phyloP scores from a whole-genome alignment of 2,797 vertebrate genomes.

The Leptoclinus maculatus region DNA sequence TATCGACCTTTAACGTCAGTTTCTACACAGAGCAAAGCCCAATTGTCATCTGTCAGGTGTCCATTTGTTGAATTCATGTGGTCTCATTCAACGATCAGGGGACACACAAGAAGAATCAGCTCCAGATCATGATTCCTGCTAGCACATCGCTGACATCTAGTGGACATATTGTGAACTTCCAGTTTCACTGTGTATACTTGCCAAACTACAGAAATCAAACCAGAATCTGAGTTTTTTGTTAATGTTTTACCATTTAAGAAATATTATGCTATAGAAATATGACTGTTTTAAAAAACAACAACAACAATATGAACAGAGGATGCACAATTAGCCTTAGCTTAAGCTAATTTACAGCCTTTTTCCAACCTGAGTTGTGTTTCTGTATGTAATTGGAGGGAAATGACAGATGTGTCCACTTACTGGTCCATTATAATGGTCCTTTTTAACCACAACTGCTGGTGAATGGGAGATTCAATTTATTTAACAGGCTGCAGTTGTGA shows the following conservation, averaged over 20 bases:
- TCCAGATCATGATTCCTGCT: background rate
- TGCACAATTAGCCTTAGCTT: background rate
- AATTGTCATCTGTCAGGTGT: background rate
- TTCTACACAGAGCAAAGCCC: background rate
- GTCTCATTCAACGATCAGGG: background rate
- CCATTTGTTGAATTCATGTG: background rate
- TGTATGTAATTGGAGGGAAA: background rate
- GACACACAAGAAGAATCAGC: background rate
- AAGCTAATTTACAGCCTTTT: background rate
- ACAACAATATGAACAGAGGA: background rate
- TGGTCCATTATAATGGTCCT: background rate
- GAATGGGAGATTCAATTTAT: background rate
- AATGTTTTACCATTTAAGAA: background rate
- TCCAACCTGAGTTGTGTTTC: background rate
- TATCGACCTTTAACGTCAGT: background rate
- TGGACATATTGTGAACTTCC: background rate
- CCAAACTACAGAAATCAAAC: background rate
- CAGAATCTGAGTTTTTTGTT: background rate
- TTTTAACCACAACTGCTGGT: background rate
- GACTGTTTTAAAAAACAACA: background rate
- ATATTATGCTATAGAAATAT: background rate
- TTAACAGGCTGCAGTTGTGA: background rate
- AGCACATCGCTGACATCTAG: slow-evolving; percentile 59
- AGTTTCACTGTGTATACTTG: background rate
- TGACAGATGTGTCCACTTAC: background rate